Base-by-base conservation (phyloP, 2,888 invertebrate species). In the Minunthozetes semirufus region DNA sequence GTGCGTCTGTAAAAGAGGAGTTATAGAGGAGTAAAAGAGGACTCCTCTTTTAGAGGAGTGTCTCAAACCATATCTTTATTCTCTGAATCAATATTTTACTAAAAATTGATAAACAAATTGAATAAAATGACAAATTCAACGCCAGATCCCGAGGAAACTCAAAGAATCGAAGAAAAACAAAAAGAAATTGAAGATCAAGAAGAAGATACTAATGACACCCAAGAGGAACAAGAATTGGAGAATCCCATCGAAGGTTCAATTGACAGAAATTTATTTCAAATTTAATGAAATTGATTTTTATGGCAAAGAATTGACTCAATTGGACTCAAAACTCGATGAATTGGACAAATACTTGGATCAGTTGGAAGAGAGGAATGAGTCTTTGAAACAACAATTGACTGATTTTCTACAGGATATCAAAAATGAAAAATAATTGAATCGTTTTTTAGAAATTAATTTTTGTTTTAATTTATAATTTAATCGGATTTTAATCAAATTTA, bases 241-340 rank as follows among this genome's bases (percentile, higher is more conserved):
- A 17, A 59, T 33, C 33, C 11, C 4, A 33, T 63, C 38, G 15
- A 63, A 63, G 29, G 63, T 63, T 33, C 19, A 63, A 19, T 59
- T 22, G 19, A 5, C 4, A 4, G 61, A n/a, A 4, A 22, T 56
- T 56, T 13, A 56, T 56, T 19, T 4, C 19, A 56, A 5, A 15
- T 2, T 13, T 56, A 61, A 61, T 22, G 2, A 29, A 61, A 29
- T 61, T 9, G 9, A 5, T 61, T 27, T 3, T 61, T 17, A 17
- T 48, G 6, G 17, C 5, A 59, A 59, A 63, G 63, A 63, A 11
- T 63, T 63, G n/a, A 27, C 63, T 27, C 63, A 63, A 63, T 38
- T 63, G 33, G 63, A 63, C 63, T 13, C 29, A 15, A 63, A 63
- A 63, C 27, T 63, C 27, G 63, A 63, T 33, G 63, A 63, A 19